Evolutionary conservation across 1,140 invertebrate species (phyloP), one percentile per base, ranked within the genome.

Genomic region (Pseudomyrmex flavicornis): DNA sequence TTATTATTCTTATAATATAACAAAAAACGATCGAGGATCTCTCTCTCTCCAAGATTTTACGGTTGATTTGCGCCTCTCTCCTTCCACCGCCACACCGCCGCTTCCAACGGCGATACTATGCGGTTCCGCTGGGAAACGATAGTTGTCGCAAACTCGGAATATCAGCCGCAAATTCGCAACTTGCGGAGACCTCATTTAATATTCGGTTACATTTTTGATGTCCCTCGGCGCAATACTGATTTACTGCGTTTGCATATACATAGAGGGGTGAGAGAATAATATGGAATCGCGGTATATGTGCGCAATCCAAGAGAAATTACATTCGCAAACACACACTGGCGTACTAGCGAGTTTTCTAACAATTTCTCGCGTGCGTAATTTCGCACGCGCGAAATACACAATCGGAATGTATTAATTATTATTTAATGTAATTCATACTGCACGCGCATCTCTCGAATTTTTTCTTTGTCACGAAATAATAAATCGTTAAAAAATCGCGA

Each of bases 81-180:
- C 7, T 35, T 35, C 35, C 35, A 35, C 0, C 5, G 4, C 35
- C 4, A 35, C 35, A 50, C 65, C 44, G 48, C 35, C 26, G 52
- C 48, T 70, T 79, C 65, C 20, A 80, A 59, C 66, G 72, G 44
- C 66, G 68, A 80, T 80, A 80, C 35, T 69, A 44, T 52, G 76
- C 54, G 65, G 65, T 70, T 79, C 65, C 76, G 46, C 52, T 17
- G 76, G 76, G 76, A 79, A 79, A 58, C 76, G 76, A 79, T 79
- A 79, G 76, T 79, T 79, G 76, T 79, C 76, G 76, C 76, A 79
- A 79, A 79, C 76, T 79, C 76, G 76, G 76, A 70, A 79, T 79
- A 79, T 79, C 76, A 79, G 76, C 65, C 65, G 54, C 76, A 70
- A 79, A 79, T 68, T 52, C 63, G 65, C 76, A 79, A 79, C 76